These are phyloP conservation scores for Apis florea DNA, from an alignment of 1,140 invertebrate species.

Conservation along the genomic window DNA sequence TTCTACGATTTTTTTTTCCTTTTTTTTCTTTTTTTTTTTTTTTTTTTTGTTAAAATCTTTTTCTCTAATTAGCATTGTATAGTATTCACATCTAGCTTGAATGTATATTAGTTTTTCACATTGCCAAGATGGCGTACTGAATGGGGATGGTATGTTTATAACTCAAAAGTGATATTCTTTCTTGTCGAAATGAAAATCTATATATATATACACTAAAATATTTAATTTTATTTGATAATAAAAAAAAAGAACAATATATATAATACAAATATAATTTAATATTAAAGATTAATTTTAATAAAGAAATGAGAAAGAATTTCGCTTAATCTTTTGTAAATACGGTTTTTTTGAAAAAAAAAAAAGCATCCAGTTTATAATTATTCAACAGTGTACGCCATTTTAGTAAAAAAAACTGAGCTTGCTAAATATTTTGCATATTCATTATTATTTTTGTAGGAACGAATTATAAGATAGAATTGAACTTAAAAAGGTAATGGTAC, in stretches of 20 bases:
- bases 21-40: not conserved
- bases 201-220: too few species aligned
- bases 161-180: slow-evolving; percentile 19
- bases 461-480: not conserved
- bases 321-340: not conserved
- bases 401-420: slow-evolving; percentile 6
- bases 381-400: not conserved
- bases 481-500: slow-evolving; percentile 20
- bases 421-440: not conserved
- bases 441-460: not conserved
- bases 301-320: not conserved
- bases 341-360: not conserved
- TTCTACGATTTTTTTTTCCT: not conserved
- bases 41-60: not conserved
- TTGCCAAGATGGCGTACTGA: slow-evolving; percentile 5
- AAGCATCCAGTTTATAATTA: not conserved
- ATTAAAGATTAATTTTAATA: not conserved
- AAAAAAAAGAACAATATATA: too few species aligned
- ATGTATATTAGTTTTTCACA: slow-evolving; percentile 9
- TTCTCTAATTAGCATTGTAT: slow-evolving; percentile 18
- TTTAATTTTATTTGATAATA: too few species aligned
- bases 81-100: slow-evolving; percentile 17
- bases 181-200: not conserved
- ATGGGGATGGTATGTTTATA: slow-evolving; percentile 19
- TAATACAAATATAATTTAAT: too few species aligned